Percentiles rank a stretch among this genome's conserved stretches.
Evolutionary conservation across 1,140 invertebrate genomes (phyloP).

Genomic region (Homarus americanus): DNA sequence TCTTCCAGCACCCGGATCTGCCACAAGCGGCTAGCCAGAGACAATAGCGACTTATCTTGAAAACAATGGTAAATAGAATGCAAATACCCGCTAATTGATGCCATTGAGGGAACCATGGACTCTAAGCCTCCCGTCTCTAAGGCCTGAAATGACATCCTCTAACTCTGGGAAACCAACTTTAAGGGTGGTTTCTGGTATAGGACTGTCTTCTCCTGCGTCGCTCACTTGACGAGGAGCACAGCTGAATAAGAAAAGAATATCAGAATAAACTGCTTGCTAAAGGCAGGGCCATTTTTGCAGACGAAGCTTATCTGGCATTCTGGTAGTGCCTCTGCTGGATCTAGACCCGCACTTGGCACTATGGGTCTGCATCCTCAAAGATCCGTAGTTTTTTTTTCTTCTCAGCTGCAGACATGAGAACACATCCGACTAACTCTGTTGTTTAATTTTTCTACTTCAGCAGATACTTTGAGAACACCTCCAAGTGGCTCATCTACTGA

Average conservation of each 20-base stretch:
- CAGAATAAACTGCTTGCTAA: constrained; percentile 66
- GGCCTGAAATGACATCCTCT: not conserved
- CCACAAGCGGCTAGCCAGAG: constrained; percentile 56
- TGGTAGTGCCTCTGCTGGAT: constrained; percentile 15
- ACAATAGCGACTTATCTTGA: constrained; percentile 65
- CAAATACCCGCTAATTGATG: constrained; percentile 71
- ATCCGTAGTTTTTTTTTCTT: no score
- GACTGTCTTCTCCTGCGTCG: not conserved
- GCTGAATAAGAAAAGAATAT: constrained; percentile 59
- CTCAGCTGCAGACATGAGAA: no score
- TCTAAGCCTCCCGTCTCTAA: not conserved
- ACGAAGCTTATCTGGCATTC: constrained; percentile 38
- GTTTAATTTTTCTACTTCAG: no score
- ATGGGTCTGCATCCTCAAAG: no score
- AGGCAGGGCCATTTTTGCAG: constrained; percentile 50
- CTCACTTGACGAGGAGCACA: constrained; percentile 15
- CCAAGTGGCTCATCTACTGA: no score
- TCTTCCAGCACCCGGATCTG: constrained; percentile 13
- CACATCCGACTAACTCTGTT: no score
- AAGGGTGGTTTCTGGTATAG: not conserved
- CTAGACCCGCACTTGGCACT: no score
- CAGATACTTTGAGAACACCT: no score
- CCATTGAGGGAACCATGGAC: constrained; percentile 10
- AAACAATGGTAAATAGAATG: constrained; percentile 71
- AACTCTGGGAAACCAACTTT: not conserved